These are phyloP conservation scores for Microcebus tavaratra DNA, from an alignment of 2,113 vertebrate genomes.

Conservation along the genomic window DNA sequence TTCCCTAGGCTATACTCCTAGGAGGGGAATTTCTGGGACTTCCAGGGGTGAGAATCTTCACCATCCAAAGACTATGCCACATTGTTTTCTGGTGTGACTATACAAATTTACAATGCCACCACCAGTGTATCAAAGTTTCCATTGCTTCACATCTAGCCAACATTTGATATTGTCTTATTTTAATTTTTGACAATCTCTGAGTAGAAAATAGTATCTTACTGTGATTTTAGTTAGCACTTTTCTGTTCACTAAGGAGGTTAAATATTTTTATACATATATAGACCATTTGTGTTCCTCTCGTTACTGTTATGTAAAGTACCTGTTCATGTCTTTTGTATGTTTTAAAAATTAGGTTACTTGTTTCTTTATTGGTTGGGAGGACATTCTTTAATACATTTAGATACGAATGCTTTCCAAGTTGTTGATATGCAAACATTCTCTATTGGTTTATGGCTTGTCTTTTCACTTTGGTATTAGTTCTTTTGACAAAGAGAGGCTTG, in stretches of 20 bases:
- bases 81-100: too few species aligned
- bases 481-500: constrained; percentile 23
- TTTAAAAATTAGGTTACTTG: neutral
- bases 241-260: neutral
- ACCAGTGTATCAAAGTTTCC: neutral
- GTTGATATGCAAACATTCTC: neutral
- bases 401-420: constrained; percentile 3
- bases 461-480: neutral
- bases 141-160: neutral
- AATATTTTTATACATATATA: neutral
- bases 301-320: neutral
- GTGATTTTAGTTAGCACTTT: neutral
- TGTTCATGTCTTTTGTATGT: neutral
- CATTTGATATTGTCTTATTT: neutral
- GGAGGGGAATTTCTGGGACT: neutral
- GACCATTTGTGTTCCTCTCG: neutral
- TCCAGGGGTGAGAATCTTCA: too few species aligned
- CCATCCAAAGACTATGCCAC: neutral
- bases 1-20: neutral
- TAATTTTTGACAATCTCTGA: neutral
- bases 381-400: constrained; percentile 26
- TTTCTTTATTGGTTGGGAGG: constrained; percentile 12
- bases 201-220: neutral
- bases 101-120: neutral
- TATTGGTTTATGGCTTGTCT: neutral